Evolutionary conservation across 2,888 invertebrate species (phyloP).

Genomic region (Aromia moschata): DNA sequence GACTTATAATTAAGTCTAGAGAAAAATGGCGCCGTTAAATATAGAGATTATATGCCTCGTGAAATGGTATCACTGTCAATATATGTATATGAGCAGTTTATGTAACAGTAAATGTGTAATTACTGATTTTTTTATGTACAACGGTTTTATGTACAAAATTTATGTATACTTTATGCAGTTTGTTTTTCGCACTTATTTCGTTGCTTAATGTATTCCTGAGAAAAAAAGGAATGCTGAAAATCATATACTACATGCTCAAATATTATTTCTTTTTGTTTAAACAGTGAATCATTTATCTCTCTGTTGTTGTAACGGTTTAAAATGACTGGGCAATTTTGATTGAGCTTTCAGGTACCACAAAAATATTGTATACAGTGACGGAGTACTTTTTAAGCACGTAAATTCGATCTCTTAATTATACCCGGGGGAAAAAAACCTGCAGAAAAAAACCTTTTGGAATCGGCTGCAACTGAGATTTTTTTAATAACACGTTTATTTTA

Average conservation of each 20-base stretch:
- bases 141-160: neutral
- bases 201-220: too few species aligned
- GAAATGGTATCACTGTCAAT: conserved; percentile 6
- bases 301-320: conserved; percentile 11
- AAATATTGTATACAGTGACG: conserved; percentile 10
- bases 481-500: neutral
- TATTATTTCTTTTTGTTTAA: neutral
- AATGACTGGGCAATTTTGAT: conserved; percentile 10
- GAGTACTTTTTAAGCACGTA: neutral
- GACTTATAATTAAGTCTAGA: conserved; percentile 22
- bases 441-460: conserved; percentile 1
- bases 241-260: neutral
- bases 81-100: neutral
- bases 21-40: conserved; percentile 16
- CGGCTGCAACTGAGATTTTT: neutral
- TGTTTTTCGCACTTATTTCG: neutral
- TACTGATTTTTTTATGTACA: neutral
- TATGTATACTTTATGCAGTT: neutral
- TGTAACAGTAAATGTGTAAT: too few species aligned
- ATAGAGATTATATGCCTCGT: neutral
- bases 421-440: neutral
- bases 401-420: conserved; percentile 5
- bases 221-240: too few species aligned
- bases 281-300: conserved; percentile 4
- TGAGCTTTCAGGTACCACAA: conserved; percentile 10